Evolutionary conservation across 2,113 vertebrate species (phyloP), one percentile per base, ranked within the genome.

Genomic region (Leptocoma aspasia): DNA sequence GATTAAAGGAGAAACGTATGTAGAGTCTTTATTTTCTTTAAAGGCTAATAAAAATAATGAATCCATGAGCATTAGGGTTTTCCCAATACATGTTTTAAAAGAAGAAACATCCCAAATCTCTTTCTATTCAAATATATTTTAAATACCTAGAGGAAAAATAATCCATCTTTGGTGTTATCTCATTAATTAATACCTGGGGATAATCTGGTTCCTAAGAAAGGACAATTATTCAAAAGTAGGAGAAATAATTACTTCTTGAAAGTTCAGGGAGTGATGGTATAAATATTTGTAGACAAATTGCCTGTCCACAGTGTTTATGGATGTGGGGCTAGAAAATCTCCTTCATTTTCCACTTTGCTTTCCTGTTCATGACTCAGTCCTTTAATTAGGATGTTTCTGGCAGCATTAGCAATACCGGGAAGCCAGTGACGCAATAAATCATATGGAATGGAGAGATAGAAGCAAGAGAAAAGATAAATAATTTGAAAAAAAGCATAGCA

Each of bases 171-270:
- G 15, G 23, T 57, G 30, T 90, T 80, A 50, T 44, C 42, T 77
- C 35, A 31, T 85, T 86, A 95, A 85, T 92, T 91, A 95, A 70
- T 35, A 95, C 35, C 17, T 52, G 66, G 53, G 82, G 47, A 91
- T 82, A 90, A 95, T 73, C 64, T 77, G 13, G 17, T 73, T 90
- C 27, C 57, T 47, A 69, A 94, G 66, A 89, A 96, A 87, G 41
- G n/a, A 61, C 26, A 91, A 79, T 91, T 82, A 88, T 86, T 90
- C 71, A 91, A 80, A 95, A 76, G 47, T 31, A 59, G 27, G 31
- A 73, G 35, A 87, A 91, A 85, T 65, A 82, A 77, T 90, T 94
- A 86, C 63, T 88, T 70, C 45, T 83, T 87, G 30, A 80, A 94
- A 77, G 39, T 54, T 15, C 35, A 73, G 47, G 44, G 33, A 86